Evolutionary conservation across 64 coral and sea anemone genomes (phyloP), one percentile per base, ranked within the genome.

Genomic region (Actinia tenebrosa): DNA sequence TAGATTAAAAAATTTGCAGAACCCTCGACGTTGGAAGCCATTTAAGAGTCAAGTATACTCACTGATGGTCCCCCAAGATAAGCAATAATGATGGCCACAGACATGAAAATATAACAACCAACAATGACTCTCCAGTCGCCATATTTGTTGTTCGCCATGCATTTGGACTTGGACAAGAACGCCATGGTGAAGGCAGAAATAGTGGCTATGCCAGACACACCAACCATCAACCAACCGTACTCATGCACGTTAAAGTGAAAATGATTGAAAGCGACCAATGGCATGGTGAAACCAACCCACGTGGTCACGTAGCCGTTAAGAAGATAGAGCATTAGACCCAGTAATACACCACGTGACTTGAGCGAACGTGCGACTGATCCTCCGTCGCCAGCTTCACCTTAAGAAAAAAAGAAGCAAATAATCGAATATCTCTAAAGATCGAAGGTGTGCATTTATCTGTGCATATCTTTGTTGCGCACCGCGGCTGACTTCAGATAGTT

Each of bases 191-290:
- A 83, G 7, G 88, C 64, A 4, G 83, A 68, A 16, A 89, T 7
- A 30, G 88, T 56, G 10, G 92, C 92, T 7, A 83, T 87, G 7
- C 59, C 92, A 8, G 92, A 93, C 22, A 93, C 91, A 16, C 87
- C 88, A 8, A 93, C 92, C 92, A 89, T 93, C 52, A 93, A 59
- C 92, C 92, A 93, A 20, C 92, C 88, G 55, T 82, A 93, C 25
- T 71, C 44, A 10, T 68, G 53, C 23, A 93, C 27, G 45, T 81
- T 82, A 64, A 85, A 89, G 7, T 84, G 45, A 66, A 89, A 89
- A 82, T 86, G 84, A 42, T 89, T 89, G 79, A 86, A 93, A n/a
- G 92, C 92, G 30, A 93, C 68, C 16, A 93, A 56, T 45, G 87
- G 92, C 56, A 93, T 60, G 25, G 89, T 84, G 77, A 81, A 93